phyloP scores from a whole-genome alignment of 2,797 vertebrate genomes.

The Coluber constrictor region DNA sequence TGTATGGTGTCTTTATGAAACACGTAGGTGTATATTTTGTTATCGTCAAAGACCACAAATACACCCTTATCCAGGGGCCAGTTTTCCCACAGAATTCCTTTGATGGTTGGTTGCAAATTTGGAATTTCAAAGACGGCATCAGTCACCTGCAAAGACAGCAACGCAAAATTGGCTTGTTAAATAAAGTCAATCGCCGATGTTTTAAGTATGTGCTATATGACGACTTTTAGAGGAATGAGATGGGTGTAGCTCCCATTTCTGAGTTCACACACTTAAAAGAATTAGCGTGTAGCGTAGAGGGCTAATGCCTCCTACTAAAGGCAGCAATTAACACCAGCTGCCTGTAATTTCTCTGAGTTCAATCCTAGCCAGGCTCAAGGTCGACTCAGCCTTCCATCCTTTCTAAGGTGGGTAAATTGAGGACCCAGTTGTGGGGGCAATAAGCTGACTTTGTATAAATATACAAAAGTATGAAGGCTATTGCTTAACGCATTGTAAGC shows the following conservation, averaged over 20 bases:
- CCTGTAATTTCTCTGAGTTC: too few species aligned
- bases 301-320: too few species aligned
- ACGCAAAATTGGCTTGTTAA: slow-evolving; percentile 36
- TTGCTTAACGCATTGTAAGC: too few species aligned
- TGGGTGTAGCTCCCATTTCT: not conserved
- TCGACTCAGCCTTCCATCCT: too few species aligned
- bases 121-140: slow-evolving; percentile 86
- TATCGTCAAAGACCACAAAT: slow-evolving; percentile 89
- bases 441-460: too few species aligned
- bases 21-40: slow-evolving; percentile 90
- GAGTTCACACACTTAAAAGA: not conserved
- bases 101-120: slow-evolving; percentile 89
- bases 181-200: not conserved
- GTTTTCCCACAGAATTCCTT: slow-evolving; percentile 94
- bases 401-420: too few species aligned
- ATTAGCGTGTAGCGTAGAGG: too few species aligned
- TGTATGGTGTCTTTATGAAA: slow-evolving; percentile 92
- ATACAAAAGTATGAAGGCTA: too few species aligned
- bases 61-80: slow-evolving; percentile 88
- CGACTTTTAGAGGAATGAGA: not conserved
- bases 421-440: too few species aligned
- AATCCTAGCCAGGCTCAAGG: too few species aligned
- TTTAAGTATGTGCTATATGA: not conserved
- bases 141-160: slow-evolving; percentile 74
- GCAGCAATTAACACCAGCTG: too few species aligned